A percentile compares a stretch with the other conserved stretches of the same genome.
Evolutionary conservation across 2,888 invertebrate species (phyloP).

Genomic region (Cerastis rubricosa): DNA sequence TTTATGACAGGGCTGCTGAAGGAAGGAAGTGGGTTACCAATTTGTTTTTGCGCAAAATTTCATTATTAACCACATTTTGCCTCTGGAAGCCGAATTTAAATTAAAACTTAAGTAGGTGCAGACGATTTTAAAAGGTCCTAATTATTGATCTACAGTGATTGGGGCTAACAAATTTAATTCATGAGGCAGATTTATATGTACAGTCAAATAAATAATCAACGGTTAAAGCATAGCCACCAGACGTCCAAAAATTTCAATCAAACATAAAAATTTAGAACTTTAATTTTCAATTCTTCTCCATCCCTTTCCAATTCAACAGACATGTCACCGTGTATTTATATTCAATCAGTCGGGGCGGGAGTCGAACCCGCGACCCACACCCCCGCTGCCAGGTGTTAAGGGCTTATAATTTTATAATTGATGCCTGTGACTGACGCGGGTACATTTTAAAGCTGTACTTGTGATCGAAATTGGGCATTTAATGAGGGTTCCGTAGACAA

Average conservation of each 20-base stretch:
- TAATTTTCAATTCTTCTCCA: constrained; percentile 69
- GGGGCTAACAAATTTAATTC: neutral
- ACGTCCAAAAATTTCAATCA: neutral
- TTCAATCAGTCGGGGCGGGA: constrained; percentile 82
- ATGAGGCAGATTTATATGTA: neutral
- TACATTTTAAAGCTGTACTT: constrained; percentile 66
- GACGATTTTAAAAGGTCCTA: neutral
- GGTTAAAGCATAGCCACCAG: neutral
- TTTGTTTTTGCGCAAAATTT: neutral
- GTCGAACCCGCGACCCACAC: constrained; percentile 78
- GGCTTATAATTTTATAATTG: constrained; percentile 81
- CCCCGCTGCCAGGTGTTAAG: constrained; percentile 79
- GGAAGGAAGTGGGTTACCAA: neutral
- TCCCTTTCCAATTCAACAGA: constrained; percentile 66
- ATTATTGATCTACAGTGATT: neutral
- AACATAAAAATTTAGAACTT: neutral
- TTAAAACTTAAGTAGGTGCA: neutral
- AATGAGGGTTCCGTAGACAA: constrained; percentile 32
- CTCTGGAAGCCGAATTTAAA: neutral
- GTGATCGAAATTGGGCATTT: constrained; percentile 18
- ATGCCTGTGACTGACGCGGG: constrained; percentile 71
- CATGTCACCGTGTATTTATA: constrained; percentile 82
- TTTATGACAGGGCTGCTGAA: constrained; percentile 27
- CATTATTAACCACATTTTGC: neutral
- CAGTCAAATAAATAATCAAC: neutral